Base-by-base conservation (phyloP, 2,888 invertebrate genomes). In the Orthosia gracilis region DNA sequence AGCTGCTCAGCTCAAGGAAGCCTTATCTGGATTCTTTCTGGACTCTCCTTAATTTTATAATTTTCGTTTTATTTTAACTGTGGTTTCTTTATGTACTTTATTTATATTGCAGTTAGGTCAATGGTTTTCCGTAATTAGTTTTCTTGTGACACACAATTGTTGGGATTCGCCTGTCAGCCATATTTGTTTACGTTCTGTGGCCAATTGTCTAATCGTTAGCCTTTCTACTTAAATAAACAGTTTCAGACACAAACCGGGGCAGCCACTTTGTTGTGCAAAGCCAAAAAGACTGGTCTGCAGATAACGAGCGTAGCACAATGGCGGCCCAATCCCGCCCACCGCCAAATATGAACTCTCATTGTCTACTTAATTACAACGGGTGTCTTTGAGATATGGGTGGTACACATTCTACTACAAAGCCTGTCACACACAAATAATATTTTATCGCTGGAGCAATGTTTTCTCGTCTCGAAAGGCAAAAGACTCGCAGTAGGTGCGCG, bases 291-390 rank as follows among this genome's bases (percentile, higher is more conserved):
- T 92, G 94, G 92, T 88, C 92, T 94, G 93, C 88, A 94, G 95
- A 95, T 95, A 95, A 94, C 95, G 92, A 89, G 92, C 91, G 76
- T 83, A 87, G 88, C 88, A 95, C 95, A 95, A 95, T 93, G 88
- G 92, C 85, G 86, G 84, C 89, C 89, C 90, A 85, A 80, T 84
- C 89, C 91, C 91, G 86, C 92, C 92, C 91, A 90, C 91, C 89
- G 88, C 93, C 92, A 89, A 94, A 95, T 95, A 94, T 95, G 94
- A 95, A 94, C 93, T 92, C 93, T 92, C 94, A 94, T 95, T 95
- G 95, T 95, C 93, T 94, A 94, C 94, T 95, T 95, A 95, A 95
- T 95, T 95, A 95, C 94, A 91, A 92, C 93, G 94, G 91, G 92
- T 94, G 94, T 94, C 94, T 94, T 93, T 94, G 94, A 94, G 94